Conservation (phyloP, 2,888 invertebrate species). For the Argyresthia goedartella region DNA sequence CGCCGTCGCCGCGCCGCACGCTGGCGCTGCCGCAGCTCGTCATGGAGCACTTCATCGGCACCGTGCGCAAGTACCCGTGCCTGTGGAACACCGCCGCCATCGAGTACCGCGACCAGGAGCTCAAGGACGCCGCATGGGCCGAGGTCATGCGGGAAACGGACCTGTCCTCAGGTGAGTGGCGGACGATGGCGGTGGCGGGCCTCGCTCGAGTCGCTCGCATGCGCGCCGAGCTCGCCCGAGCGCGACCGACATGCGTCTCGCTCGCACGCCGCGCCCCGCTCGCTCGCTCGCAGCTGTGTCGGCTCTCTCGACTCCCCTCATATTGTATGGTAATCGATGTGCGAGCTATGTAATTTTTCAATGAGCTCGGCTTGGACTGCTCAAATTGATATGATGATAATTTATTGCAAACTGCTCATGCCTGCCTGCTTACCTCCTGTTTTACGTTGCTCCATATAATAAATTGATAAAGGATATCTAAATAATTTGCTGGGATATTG, state of each 20-base stretch:
- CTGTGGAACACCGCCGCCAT: conserved; percentile 61
- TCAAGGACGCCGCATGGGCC: conserved; percentile 62
- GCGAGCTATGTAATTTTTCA: no score
- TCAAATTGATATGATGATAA: no score
- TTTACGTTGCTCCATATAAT: no score
- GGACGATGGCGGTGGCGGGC: conserved; percentile 60
- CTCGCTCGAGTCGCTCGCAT: no score
- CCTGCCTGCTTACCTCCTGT: no score
- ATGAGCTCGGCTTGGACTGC: no score
- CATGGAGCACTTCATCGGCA: conserved; percentile 59
- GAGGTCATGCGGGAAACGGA: conserved; percentile 61
- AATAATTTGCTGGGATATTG: no score
- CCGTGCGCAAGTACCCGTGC: conserved; percentile 58
- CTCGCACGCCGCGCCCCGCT: not conserved
- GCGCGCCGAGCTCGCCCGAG: conserved; percentile 34
- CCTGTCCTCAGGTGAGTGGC: conserved; percentile 51
- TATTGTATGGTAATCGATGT: no score
- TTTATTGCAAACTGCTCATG: no score
- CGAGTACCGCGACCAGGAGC: conserved; percentile 64
- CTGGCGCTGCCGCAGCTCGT: conserved; percentile 9
- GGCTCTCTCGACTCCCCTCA: no score
- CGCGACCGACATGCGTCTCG: not conserved
- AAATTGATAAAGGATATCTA: no score
- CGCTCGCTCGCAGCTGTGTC: conserved; percentile 5
- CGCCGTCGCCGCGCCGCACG: conserved; percentile 14